A percentile compares a stretch with the other conserved stretches of the same genome.
These are phyloP conservation scores for Vicugna pacos DNA, from an alignment of 2,113 vertebrate genomes.

Conservation along the genomic window DNA sequence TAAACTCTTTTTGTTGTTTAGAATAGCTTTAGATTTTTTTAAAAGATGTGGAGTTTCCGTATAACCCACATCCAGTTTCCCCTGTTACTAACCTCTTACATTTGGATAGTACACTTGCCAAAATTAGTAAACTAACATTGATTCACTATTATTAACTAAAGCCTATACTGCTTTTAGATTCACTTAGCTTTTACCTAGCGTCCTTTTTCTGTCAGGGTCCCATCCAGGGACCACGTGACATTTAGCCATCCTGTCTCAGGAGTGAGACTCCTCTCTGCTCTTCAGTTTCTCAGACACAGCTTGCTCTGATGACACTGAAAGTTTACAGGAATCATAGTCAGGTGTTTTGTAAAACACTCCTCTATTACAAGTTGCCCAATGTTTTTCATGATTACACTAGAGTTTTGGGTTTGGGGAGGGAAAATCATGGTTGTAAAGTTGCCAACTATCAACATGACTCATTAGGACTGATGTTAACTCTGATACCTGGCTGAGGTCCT, in stretches of 20 bases:
- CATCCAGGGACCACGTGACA: neutral
- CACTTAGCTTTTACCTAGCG: neutral
- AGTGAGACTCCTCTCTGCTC: rapidly evolving
- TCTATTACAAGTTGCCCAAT: neutral
- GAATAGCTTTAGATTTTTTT: neutral
- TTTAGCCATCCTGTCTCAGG: neutral
- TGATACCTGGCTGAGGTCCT: too few relatives aligned
- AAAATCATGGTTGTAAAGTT: neutral
- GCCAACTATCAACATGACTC: neutral
- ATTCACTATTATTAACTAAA: neutral
- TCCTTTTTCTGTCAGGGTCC: neutral
- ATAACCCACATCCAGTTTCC: neutral
- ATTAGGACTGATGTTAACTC: neutral
- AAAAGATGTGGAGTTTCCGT: neutral
- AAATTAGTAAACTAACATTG: neutral
- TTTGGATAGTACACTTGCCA: neutral
- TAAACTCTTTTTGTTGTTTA: neutral
- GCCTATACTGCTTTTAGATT: neutral
- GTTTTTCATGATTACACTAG: neutral
- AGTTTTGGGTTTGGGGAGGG: neutral
- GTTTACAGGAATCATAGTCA: neutral
- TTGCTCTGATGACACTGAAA: neutral
- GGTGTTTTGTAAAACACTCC: neutral
- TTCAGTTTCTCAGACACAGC: neutral
- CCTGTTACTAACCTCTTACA: neutral